phyloP scores from a whole-genome alignment of 2,888 invertebrate genomes.

The Mantis religiosa region DNA sequence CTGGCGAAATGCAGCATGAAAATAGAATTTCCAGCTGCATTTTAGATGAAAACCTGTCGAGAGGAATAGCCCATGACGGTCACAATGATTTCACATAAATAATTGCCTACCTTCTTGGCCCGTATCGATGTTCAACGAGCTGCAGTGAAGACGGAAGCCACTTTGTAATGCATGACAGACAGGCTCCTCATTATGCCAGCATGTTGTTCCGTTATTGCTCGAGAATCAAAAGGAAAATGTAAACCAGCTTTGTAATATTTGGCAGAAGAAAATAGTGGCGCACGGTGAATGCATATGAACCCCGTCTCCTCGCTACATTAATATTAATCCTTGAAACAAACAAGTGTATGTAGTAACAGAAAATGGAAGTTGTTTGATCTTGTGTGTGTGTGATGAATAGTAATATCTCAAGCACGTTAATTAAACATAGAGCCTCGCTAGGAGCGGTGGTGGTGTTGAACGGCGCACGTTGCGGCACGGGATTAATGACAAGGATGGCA shows the following conservation, averaged over 20 bases:
- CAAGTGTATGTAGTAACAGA: not conserved
- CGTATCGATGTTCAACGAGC: not conserved
- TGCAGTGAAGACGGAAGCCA: not conserved
- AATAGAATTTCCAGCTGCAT: too few relatives aligned
- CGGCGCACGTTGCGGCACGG: not conserved
- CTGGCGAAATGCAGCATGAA: too few relatives aligned
- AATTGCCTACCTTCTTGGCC: too few relatives aligned
- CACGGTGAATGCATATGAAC: not conserved
- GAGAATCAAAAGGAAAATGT: not conserved
- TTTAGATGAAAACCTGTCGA: too few relatives aligned
- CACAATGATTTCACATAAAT: too few relatives aligned
- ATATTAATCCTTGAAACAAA: not conserved
- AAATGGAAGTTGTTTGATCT: not conserved
- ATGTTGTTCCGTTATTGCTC: not conserved
- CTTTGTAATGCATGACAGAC: not conserved
- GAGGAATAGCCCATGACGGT: too few relatives aligned
- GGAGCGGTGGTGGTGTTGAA: not conserved
- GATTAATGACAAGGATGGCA: not conserved
- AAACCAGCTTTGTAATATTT: not conserved
- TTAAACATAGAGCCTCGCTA: not conserved
- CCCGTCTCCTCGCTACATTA: not conserved
- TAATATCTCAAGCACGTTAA: not conserved
- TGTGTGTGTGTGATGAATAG: not conserved
- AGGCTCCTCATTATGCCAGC: not conserved
- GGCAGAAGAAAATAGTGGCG: not conserved